Conservation (phyloP, 2,888 invertebrate genomes). For the Anthoptus insignis region DNA sequence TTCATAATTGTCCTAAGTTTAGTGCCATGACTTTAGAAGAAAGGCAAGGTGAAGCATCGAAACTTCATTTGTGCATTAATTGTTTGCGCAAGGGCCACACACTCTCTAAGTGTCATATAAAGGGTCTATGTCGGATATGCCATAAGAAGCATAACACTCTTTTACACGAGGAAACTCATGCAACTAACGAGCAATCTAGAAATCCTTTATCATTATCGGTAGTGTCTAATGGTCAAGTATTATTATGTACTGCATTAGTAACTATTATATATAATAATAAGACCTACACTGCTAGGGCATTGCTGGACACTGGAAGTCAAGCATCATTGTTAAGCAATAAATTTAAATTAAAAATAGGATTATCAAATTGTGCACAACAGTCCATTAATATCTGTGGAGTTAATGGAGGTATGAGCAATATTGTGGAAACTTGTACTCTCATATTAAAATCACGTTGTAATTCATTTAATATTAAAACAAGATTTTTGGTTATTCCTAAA, state of each 20-base stretch:
- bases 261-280: slow-evolving; percentile 6
- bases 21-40: slow-evolving; percentile 11
- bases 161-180: slow-evolving; percentile 4
- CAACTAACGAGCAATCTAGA: not conserved
- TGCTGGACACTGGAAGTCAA: slow-evolving; percentile 13
- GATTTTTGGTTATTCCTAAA: not conserved
- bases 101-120: slow-evolving; percentile 9
- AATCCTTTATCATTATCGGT: slow-evolving; percentile 14
- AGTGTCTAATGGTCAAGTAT: slow-evolving; percentile 20
- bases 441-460: not conserved
- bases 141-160: slow-evolving; percentile 18
- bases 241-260: slow-evolving; percentile 9
- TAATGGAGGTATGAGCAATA: not conserved
- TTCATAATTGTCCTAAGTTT: slow-evolving; percentile 8
- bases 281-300: not conserved
- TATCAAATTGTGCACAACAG: not conserved
- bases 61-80: slow-evolving; percentile 7
- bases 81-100: slow-evolving; percentile 15
- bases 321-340: slow-evolving; percentile 12
- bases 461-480: not conserved
- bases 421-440: slow-evolving; percentile 4
- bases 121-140: slow-evolving; percentile 12
- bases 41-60: slow-evolving; percentile 12
- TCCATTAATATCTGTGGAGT: slow-evolving; percentile 15
- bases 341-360: slow-evolving; percentile 12